A percentile compares a stretch with the other conserved stretches of the same genome.
These are phyloP conservation scores for Sorex araneus DNA, from an alignment of 2,113 vertebrate genomes.

Conservation along the genomic window DNA sequence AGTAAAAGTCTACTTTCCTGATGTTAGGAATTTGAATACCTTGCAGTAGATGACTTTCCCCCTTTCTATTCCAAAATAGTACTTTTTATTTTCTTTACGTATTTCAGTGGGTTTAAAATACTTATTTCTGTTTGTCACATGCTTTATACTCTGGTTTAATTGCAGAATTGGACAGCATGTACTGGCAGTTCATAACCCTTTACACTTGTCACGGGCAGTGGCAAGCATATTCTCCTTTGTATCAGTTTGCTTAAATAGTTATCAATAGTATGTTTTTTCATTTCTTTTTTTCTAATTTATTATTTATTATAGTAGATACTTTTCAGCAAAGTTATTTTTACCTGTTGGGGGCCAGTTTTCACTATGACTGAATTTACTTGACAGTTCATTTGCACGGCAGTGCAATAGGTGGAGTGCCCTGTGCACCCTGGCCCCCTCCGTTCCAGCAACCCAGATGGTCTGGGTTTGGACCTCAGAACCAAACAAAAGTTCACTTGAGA, in stretches of 20 bases:
- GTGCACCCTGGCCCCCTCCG: too few relatives aligned
- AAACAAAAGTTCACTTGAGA: too few relatives aligned
- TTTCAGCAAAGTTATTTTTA: neutral
- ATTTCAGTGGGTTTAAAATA: conserved; percentile 58
- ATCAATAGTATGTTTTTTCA: neutral
- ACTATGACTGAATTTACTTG: too few relatives aligned
- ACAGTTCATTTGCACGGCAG: too few relatives aligned
- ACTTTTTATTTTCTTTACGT: neutral
- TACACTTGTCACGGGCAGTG: conserved; percentile 22
- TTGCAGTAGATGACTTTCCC: conserved; percentile 7
- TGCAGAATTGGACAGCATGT: conserved; percentile 24
- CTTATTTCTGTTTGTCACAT: conserved; percentile 38
- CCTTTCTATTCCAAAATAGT: neutral
- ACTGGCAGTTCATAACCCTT: conserved; percentile 50
- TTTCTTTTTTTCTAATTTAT: neutral
- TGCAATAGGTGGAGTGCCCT: too few relatives aligned
- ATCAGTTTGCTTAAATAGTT: conserved; percentile 47
- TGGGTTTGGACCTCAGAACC: too few relatives aligned
- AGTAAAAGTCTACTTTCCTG: conserved; percentile 32
- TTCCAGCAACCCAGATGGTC: too few relatives aligned
- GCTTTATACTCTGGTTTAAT: conserved; percentile 53
- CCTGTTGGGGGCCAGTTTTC: neutral
- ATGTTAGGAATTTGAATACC: conserved; percentile 28
- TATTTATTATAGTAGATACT: neutral
- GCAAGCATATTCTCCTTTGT: neutral